Conservation (phyloP, 1,140 invertebrate genomes). For the Meloidogyne exigua region DNA sequence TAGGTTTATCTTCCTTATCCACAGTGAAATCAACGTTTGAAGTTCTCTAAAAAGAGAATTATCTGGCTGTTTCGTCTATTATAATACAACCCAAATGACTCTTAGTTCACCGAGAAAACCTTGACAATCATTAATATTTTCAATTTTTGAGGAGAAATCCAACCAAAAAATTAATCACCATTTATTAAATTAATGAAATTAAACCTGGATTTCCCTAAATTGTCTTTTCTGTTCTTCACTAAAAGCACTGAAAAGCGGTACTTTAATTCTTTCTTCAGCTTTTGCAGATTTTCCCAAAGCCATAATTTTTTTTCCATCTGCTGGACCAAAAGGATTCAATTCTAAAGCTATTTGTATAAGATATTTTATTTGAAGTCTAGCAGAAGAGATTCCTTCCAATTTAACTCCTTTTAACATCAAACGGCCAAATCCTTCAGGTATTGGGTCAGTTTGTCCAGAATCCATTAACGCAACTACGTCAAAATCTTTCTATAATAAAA, state of each 20-base stretch:
- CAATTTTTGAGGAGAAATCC: no score
- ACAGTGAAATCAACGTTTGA: neutral
- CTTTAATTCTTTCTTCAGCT: conserved; percentile 12
- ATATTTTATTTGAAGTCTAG: conserved; percentile 8
- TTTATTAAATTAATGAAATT: neutral
- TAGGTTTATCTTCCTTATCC: neutral
- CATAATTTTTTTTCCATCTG: conserved; percentile 6
- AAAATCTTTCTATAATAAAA: conserved; percentile 18
- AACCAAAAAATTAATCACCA: no score
- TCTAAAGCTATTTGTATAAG: neutral
- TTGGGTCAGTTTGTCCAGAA: neutral
- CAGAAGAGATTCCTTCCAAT: conserved; percentile 8
- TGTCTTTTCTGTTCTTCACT: conserved; percentile 17
- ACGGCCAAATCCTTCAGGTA: conserved; percentile 11
- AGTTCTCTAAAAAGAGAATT: neutral
- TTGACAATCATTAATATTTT: no score
- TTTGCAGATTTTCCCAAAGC: neutral
- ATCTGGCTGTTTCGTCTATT: no score
- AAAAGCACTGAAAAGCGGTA: conserved; percentile 11
- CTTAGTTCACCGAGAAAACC: no score
- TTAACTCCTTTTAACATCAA: neutral
- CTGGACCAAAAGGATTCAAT: conserved; percentile 10
- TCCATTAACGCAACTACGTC: conserved; percentile 8
- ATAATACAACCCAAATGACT: no score
- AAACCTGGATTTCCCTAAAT: conserved; percentile 22